Base-by-base conservation (phyloP, 2,888 invertebrate genomes). In the Caenorhabditis sp. region DNA sequence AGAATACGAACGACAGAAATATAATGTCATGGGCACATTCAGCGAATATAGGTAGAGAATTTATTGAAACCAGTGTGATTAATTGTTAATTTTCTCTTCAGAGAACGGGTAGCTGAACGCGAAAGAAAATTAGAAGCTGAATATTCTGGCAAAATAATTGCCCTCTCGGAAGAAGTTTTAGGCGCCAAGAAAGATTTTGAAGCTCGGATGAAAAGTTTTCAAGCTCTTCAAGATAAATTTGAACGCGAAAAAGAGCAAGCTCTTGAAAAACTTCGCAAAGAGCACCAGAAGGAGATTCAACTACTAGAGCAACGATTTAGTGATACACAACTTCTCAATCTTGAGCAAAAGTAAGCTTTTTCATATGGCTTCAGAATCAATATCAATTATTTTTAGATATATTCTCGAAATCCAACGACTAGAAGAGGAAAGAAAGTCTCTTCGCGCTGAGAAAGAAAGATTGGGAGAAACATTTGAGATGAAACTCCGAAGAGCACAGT, bases 171-270 rank as follows among this genome's bases (percentile, higher is more conserved):
- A 88, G 82, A 88, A 84, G 77, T 90, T 84, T 58, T 90, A 86
- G 81, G 89, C 66, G 88, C 85, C 12, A 85, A 85, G 67, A 85
- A 87, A 62, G 88, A 88, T 60, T 90, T 90, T 88, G 89, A 88
- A 88, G 87, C 64, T 85, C 78, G 86, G 87, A 90, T 72, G 90
- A 90, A 82, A 88, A 85, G 89, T 88, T 90, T 87, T 88, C 90
- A 81, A 89, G 81, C 85, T 10, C 67, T 87, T 7, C 87, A 88
- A 78, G 87, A 86, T 58, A 83, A 85, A 58, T 88, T 88, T 63
- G 87, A 88, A 61, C 58, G 85, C 12, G 88, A 88, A 58, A 88
- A 88, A 63, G 87, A 88, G 64, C 82, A 83, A 60, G 84, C 88
- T 0, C 64, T 88, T 56, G 88, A 88, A 63, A 87, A 86, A 61